Evolutionary conservation across 1,140 invertebrate species (phyloP), one percentile per base, ranked within the genome.

Genomic region (Nylanderia fulva): DNA sequence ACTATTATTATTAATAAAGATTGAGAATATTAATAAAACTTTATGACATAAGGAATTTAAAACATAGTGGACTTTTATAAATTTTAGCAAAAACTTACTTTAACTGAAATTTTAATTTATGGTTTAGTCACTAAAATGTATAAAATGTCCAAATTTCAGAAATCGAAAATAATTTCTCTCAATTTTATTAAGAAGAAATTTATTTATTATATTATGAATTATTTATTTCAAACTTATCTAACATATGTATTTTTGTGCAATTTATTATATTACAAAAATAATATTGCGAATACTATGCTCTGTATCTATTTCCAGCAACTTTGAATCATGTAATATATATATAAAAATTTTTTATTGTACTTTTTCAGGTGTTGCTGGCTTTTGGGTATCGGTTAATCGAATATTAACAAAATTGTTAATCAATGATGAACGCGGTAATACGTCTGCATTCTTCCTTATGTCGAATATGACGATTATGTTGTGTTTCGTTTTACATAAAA

Each of bases 371-470:
- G 96, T 97, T 39, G 98, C 98, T 24, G 98, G 98, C 8, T 96
- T 98, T 75, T 96, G 98, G 94, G 97, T 98, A 4, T 98, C 98
- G 13, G 93, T 96, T 1, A 98, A 98, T 93, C 95, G 98, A 29
- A 98, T 98, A 63, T 88, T 98, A 27, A 98, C 98, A 0, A 98
- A 98, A 94, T 94, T 96, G 83, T 83, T 98, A 84, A 94, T 97
- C 45, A 92, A 97, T 91, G 96, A 98, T 93, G 95, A 97, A 90
- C 95, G 96, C 66, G 93, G 96, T 39, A 98, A 98, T 91, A 99
- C 98, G 0, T 96, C 98, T 36, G 96, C 98, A 90, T 99, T 98
- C 94, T 98, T 99, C 92, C 94, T 96, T 18, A 95, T 98, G 18
- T 98, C 98, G 21, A 97, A 97, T 68, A 91, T 96, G 0, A 96